Evolutionary conservation across 2,113 vertebrate genomes (phyloP).

Genomic region (Glareola pratincola): DNA sequence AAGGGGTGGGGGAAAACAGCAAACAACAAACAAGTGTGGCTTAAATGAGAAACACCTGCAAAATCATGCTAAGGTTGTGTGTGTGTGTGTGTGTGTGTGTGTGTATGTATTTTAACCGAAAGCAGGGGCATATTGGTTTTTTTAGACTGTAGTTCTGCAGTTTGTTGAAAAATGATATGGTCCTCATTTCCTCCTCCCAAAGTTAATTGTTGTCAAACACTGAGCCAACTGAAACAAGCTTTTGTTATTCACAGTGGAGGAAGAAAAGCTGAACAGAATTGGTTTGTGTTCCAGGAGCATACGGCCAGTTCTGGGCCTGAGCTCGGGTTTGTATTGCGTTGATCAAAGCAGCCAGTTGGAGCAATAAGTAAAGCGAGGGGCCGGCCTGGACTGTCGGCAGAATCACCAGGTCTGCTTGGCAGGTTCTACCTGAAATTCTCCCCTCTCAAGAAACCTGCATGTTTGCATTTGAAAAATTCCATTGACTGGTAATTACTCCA

Average conservation of each 20-base stretch:
- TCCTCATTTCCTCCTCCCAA: constrained; percentile 9
- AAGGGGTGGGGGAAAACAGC: neutral
- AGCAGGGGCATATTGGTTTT: neutral
- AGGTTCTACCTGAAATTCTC: neutral
- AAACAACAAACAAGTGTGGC: constrained; percentile 58
- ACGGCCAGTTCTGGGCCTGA: neutral
- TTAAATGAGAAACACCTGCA: constrained; percentile 68
- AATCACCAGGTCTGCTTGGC: neutral
- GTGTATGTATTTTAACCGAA: constrained; percentile 37
- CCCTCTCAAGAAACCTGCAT: neutral
- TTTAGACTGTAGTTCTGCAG: constrained; percentile 30
- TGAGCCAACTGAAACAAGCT: constrained; percentile 8
- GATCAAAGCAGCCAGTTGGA: neutral
- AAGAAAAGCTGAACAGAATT: neutral
- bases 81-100: neutral
- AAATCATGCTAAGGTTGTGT: neutral
- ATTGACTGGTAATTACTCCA: neutral
- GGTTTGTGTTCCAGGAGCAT: neutral
- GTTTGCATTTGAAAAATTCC: neutral
- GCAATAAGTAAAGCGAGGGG: neutral
- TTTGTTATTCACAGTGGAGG: neutral
- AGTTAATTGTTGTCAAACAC: constrained; percentile 10
- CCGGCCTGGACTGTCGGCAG: neutral
- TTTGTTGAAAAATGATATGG: constrained; percentile 50
- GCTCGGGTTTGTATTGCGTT: neutral